These are phyloP conservation scores for Zonitis immaculata DNA, from an alignment of 2,888 invertebrate species.

Conservation along the genomic window DNA sequence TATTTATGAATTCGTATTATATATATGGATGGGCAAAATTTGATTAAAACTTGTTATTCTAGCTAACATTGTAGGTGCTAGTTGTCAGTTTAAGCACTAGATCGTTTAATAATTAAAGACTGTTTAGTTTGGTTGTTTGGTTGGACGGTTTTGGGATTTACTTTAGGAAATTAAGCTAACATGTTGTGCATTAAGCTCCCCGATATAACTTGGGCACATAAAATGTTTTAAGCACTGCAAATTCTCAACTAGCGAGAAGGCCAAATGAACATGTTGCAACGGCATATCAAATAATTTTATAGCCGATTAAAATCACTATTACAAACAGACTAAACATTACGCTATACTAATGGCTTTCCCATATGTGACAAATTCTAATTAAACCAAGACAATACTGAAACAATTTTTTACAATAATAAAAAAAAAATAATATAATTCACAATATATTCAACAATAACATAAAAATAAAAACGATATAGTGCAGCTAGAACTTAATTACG, in stretches of 20 bases:
- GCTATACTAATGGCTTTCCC: neutral
- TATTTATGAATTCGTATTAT: neutral
- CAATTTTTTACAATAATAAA: neutral
- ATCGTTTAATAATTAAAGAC: constrained; percentile 8
- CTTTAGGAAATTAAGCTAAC: constrained; percentile 21
- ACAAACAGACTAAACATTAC: constrained; percentile 20
- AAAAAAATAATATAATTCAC: no score
- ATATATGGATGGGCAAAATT: neutral
- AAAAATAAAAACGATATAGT: no score
- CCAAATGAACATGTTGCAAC: constrained; percentile 21
- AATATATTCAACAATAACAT: no score
- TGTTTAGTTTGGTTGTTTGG: constrained; percentile 4
- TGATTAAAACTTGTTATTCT: neutral
- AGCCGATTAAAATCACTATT: constrained; percentile 28
- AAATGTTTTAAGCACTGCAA: constrained; percentile 22
- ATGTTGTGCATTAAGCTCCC: constrained; percentile 24
- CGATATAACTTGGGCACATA: constrained; percentile 24
- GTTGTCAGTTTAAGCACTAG: constrained; percentile 1
- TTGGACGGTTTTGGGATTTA: constrained; percentile 16
- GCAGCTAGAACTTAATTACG: constrained; percentile 36
- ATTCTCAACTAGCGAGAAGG: constrained; percentile 15
- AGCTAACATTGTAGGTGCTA: neutral
- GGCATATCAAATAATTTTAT: constrained; percentile 31
- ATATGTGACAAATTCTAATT: neutral
- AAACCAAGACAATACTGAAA: constrained; percentile 6